A percentile compares a stretch with the other conserved stretches of the same genome.
Evolutionary conservation across 2,797 vertebrate species (phyloP).

Genomic region (Lateolabrax maculatus): DNA sequence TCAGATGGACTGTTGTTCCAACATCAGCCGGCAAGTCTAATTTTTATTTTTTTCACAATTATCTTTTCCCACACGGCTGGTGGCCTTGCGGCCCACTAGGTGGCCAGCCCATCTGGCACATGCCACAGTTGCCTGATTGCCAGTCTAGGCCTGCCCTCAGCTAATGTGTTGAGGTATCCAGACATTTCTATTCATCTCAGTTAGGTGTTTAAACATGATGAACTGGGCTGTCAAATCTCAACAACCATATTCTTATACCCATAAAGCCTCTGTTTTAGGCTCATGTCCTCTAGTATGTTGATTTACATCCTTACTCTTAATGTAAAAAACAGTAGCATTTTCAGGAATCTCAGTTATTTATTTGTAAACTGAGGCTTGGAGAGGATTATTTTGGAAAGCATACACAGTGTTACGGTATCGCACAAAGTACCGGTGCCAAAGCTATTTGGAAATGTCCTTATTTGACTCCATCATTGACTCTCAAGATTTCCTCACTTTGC

Average conservation of each 20-base stretch:
- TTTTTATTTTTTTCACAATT: too few species aligned
- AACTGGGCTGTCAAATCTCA: neutral
- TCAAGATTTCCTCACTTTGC: conserved; percentile 11
- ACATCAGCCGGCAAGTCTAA: too few species aligned
- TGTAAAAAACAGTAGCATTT: neutral
- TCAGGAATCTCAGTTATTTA: neutral
- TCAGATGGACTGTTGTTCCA: too few species aligned
- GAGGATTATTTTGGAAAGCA: neutral
- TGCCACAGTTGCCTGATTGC: too few species aligned
- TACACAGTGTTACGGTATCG: neutral
- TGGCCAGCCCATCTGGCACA: too few species aligned
- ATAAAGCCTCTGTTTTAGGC: neutral
- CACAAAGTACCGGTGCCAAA: neutral
- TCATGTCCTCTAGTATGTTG: neutral
- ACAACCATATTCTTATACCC: neutral
- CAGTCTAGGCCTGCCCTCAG: too few species aligned
- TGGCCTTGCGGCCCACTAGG: too few species aligned
- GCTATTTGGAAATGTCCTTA: conserved; percentile 12
- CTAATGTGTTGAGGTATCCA: neutral
- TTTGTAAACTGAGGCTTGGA: neutral
- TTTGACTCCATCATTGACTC: conserved; percentile 36
- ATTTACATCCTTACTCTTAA: neutral
- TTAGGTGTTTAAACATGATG: neutral
- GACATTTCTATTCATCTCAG: neutral
- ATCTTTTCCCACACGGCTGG: too few species aligned